These are phyloP conservation scores for Dermolepida albohirtum DNA, from an alignment of 2,888 invertebrate genomes.

Conservation along the genomic window DNA sequence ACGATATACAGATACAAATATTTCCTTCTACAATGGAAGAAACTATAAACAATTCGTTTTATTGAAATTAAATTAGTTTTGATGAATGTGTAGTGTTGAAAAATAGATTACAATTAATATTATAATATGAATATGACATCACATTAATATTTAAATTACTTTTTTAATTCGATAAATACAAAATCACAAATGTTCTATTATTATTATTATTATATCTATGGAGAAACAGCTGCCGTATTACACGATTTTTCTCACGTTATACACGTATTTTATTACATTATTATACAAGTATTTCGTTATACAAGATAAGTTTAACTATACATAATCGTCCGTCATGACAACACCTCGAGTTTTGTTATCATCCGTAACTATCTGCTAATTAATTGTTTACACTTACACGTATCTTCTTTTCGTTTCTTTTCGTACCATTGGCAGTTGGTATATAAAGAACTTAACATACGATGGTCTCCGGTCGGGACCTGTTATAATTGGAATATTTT, in stretches of 20 bases:
- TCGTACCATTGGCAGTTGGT: not conserved
- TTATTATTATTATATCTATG: too few species aligned
- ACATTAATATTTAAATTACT: too few species aligned
- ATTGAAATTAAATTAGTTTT: too few species aligned
- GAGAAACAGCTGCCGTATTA: too few species aligned
- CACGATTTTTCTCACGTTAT: not conserved
- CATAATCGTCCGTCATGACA: slow-evolving; percentile 6
- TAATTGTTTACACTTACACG: slow-evolving; percentile 5
- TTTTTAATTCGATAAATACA: too few species aligned
- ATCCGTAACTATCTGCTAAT: slow-evolving; percentile 13
- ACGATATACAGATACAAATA: too few species aligned
- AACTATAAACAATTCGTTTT: too few species aligned
- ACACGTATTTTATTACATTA: slow-evolving; percentile 7
- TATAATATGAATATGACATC: too few species aligned
- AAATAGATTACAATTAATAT: too few species aligned
- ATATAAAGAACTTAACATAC: not conserved
- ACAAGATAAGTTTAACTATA: not conserved
- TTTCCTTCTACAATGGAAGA: too few species aligned
- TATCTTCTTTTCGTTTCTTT: slow-evolving; percentile 1
- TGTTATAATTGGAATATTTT: slow-evolving; percentile 10
- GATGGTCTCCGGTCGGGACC: not conserved
- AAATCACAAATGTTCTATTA: too few species aligned
- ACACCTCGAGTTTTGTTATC: slow-evolving; percentile 8
- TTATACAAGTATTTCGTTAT: slow-evolving; percentile 1
- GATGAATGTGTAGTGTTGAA: too few species aligned